Conservation (phyloP, 1,140 invertebrate species). For the Kradibia gibbosae region DNA sequence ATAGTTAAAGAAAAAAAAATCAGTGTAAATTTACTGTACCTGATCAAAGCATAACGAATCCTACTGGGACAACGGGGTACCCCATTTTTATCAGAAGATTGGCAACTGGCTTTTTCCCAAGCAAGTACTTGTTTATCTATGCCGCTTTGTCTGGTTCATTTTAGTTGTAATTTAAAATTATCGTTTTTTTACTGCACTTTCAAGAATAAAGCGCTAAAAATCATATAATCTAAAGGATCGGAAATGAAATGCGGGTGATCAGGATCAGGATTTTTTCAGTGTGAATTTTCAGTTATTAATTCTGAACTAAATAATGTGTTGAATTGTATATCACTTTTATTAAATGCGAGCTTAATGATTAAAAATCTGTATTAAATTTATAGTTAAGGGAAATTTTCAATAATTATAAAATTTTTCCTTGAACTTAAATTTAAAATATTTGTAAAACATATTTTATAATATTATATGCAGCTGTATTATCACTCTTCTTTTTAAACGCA, state of each 20-base stretch:
- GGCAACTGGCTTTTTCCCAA: neutral
- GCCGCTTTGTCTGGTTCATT: slow-evolving; percentile 17
- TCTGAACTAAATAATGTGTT: too few species aligned
- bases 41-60: slow-evolving; percentile 64
- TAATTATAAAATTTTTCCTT: too few species aligned
- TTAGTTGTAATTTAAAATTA: neutral
- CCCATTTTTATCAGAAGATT: slow-evolving; percentile 7
- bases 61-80: slow-evolving; percentile 56
- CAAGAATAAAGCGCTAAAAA: neutral
- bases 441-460: too few species aligned
- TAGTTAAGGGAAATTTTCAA: too few species aligned
- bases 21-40: slow-evolving; percentile 61
- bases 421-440: too few species aligned
- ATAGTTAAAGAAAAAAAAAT: slow-evolving; percentile 28
- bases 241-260: slow-evolving; percentile 27
- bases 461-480: too few species aligned
- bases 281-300: too few species aligned
- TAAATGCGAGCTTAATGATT: too few species aligned
- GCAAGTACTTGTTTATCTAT: slow-evolving; percentile 21
- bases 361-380: too few species aligned
- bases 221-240: neutral
- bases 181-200: neutral
- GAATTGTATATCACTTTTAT: too few species aligned
- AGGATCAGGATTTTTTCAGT: too few species aligned
- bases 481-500: too few species aligned